Evolutionary conservation across 2,797 vertebrate genomes (phyloP).

Genomic region (Novumbra hubbsi): DNA sequence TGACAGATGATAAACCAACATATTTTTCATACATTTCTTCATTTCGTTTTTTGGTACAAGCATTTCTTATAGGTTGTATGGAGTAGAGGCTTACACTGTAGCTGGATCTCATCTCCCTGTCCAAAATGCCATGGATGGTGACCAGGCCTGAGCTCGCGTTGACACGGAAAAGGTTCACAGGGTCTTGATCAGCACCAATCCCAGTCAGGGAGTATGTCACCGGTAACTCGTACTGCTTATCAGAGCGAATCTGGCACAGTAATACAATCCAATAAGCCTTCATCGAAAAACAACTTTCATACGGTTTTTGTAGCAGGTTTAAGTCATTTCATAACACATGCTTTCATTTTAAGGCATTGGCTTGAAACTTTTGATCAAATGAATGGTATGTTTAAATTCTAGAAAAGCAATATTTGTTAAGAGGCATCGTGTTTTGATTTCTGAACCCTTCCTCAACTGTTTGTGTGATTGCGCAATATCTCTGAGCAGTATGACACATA

Average conservation of each 20-base stretch:
- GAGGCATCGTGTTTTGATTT: background rate
- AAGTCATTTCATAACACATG: background rate
- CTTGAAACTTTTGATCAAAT: background rate
- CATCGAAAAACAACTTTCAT: background rate
- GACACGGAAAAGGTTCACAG: slow-evolving; percentile 73
- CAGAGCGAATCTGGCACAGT: slow-evolving; percentile 84
- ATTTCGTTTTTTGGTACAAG: background rate
- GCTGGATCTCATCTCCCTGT: slow-evolving; percentile 77
- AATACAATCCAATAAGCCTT: slow-evolving; percentile 9
- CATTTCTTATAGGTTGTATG: background rate
- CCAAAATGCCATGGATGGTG: slow-evolving; percentile 77
- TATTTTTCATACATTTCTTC: background rate
- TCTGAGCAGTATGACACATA: background rate
- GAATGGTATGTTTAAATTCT: background rate
- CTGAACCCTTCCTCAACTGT: background rate
- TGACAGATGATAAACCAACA: slow-evolving; percentile 56
- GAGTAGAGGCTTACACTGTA: slow-evolving; percentile 80
- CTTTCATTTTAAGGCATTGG: background rate
- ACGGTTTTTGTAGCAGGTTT: background rate
- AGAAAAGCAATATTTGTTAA: background rate
- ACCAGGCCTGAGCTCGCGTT: slow-evolving; percentile 75
- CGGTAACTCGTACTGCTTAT: slow-evolving; percentile 69
- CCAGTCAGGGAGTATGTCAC: slow-evolving; percentile 79
- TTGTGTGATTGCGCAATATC: background rate
- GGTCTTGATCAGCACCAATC: slow-evolving; percentile 73